phyloP scores from a whole-genome alignment of 2,797 vertebrate genomes.

The Ceryle rudis region DNA sequence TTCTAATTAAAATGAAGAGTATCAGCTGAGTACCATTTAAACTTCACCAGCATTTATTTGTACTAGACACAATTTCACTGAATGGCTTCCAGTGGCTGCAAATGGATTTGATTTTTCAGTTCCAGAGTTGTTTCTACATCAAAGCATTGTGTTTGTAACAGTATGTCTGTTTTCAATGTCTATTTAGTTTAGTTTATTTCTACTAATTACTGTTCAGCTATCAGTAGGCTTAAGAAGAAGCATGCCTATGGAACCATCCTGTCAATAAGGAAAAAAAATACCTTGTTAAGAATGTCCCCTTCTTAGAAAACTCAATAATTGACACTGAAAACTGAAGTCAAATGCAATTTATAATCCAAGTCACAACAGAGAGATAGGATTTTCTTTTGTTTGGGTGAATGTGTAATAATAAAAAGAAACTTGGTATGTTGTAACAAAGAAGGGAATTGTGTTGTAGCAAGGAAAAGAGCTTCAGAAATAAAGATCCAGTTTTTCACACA shows the following conservation, averaged over 20 bases:
- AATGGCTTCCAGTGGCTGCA: neutral
- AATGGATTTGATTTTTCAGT: neutral
- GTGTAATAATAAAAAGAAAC: neutral
- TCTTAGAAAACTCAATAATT: neutral
- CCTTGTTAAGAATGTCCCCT: neutral
- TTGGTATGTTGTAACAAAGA: neutral
- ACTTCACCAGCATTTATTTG: neutral
- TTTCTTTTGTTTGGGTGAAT: conserved; percentile 18
- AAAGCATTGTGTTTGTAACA: neutral
- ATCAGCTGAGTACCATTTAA: neutral
- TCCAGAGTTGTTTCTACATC: neutral
- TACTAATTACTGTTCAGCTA: neutral
- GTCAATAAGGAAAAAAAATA: neutral
- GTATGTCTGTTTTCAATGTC: neutral
- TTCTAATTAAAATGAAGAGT: neutral
- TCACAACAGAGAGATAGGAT: neutral
- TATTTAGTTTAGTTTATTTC: neutral
- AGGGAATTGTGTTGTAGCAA: neutral
- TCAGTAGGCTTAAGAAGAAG: neutral
- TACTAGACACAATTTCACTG: neutral
- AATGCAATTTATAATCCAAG: neutral
- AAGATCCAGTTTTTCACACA: neutral
- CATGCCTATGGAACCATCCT: neutral
- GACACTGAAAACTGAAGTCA: neutral
- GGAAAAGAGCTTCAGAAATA: conserved; percentile 10